Evolutionary conservation across 1,140 invertebrate genomes (phyloP), one percentile per base, ranked within the genome.

Genomic region (Pseudomyrmex sp.): DNA sequence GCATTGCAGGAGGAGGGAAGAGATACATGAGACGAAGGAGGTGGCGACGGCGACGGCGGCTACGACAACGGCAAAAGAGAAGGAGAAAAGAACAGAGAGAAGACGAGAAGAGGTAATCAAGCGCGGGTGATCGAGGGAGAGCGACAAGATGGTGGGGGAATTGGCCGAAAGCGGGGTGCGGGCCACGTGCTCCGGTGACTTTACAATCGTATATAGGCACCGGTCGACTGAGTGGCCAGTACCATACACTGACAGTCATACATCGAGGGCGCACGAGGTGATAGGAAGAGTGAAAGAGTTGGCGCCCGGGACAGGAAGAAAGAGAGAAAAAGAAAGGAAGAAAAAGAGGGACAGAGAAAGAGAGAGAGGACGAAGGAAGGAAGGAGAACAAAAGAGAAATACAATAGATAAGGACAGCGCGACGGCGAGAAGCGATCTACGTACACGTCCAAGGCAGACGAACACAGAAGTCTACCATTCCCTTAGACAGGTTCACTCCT

Each of bases 401-500:
- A 87, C 66, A 63, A 86, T 73, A 58, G 77, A 85, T 62, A 73
- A 73, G 84, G 65, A 85, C 59, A 56, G 63, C 59, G 69, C 61
- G 46, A 86, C 35, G 86, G 83, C 73, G 85, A 85, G 85, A 86
- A 84, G 82, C 85, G 90, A 90, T 88, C 85, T 90, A 90, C 88
- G 88, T 91, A 89, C 35, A 35, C 87, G 90, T 54, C 48, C 59
- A 85, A 87, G 70, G 48, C 76, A 87, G 83, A 85, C 83, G 87
- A 85, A 90, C 86, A 90, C 86, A 90, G 85, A 89, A 89, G 84
- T 90, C 85, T 90, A 92, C 91, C 91, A 88, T 90, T 85, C 85
- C 82, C 87, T 90, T 91, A 90, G 88, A 89, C 89, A 92, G 91
- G 91, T 92, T 92, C 88, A 92, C 91, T 93, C 90, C 91, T 93